phyloP scores from a whole-genome alignment of 2,888 invertebrate genomes.

The Mythimna albipuncta region DNA sequence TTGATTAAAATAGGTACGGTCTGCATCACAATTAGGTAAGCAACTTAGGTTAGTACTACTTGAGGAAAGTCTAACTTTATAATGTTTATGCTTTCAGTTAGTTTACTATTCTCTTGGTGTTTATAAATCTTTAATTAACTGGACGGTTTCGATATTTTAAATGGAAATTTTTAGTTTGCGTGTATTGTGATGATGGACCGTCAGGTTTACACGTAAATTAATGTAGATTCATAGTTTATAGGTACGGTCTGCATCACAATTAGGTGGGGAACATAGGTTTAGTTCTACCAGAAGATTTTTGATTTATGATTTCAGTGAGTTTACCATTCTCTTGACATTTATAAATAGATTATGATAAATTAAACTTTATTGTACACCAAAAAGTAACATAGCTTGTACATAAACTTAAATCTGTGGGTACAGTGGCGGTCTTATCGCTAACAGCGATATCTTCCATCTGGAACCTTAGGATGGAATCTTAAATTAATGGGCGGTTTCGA shows the following conservation, averaged over 20 bases:
- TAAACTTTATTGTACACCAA: no score
- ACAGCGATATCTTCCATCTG: no score
- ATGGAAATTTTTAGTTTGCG: no score
- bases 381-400: no score
- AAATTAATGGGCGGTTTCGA: no score
- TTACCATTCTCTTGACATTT: background rate
- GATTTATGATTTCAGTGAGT: background rate
- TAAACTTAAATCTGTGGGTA: no score
- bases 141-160: no score
- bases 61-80: background rate
- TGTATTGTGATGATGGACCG: no score
- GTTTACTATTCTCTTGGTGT: background rate
- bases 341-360: background rate
- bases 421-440: no score
- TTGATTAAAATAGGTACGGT: constrained; percentile 54
- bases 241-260: constrained; percentile 33
- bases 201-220: no score
- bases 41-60: background rate
- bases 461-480: no score
- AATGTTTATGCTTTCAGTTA: background rate
- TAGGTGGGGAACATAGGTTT: constrained; percentile 6
- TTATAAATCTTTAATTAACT: background rate
- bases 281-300: background rate
- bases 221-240: background rate
- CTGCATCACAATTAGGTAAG: constrained; percentile 25